Percentiles rank a stretch among this genome's conserved stretches.
Evolutionary conservation across 2,888 invertebrate genomes (phyloP).

Genomic region (Noctua pronuba): DNA sequence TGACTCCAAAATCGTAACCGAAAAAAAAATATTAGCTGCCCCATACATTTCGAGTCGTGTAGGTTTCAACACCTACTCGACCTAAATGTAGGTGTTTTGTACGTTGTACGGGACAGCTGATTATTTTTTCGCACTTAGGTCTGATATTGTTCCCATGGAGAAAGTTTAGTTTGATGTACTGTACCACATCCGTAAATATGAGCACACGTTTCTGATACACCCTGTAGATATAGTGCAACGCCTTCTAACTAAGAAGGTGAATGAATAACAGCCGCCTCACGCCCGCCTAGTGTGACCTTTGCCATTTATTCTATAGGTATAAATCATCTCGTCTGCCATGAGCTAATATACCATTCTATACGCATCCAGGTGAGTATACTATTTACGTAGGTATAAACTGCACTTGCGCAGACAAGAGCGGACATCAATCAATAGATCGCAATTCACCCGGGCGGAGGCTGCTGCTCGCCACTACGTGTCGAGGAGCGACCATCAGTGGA

Average conservation of each 20-base stretch:
- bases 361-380: conserved; percentile 10
- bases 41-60: background rate
- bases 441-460: conserved; percentile 32
- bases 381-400: conserved; percentile 20
- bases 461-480: conserved; percentile 5
- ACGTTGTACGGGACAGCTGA: background rate
- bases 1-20: no score
- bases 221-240: background rate
- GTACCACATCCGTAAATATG: background rate
- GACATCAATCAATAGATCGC: conserved; percentile 44
- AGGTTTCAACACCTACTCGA: no score
- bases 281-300: background rate
- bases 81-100: background rate
- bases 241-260: background rate
- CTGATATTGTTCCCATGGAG: background rate
- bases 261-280: background rate
- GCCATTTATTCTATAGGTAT: background rate
- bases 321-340: conserved; percentile 4
- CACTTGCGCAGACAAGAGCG: conserved; percentile 47
- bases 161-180: background rate
- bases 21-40: background rate
- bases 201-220: background rate
- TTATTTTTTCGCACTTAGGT: no score
- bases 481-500: conserved; percentile 1
- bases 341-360: conserved; percentile 8